Conservation (phyloP, 2,888 invertebrate genomes). For the Troides oblongomaculatus region DNA sequence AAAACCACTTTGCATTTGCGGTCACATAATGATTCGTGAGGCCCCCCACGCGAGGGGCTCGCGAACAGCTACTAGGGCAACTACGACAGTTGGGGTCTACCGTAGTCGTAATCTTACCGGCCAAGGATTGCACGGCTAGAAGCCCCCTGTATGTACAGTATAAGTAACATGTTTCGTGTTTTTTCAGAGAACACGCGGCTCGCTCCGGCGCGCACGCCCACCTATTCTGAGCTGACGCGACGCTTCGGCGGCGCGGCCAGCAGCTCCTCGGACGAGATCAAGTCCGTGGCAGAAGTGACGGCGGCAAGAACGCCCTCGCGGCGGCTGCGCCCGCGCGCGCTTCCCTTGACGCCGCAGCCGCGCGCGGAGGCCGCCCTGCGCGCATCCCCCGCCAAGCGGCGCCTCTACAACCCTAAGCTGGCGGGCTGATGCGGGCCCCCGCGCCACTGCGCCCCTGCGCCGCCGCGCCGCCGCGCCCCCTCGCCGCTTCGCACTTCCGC, state of each 20-base stretch:
- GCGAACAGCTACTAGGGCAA: not conserved
- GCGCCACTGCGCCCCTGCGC: too few relatives aligned
- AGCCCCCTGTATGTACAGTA: not conserved
- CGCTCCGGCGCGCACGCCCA: not conserved
- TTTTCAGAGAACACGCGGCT: not conserved
- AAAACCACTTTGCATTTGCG: not conserved
- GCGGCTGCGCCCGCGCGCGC: not conserved
- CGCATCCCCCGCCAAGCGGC: not conserved
- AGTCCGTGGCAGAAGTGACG: not conserved
- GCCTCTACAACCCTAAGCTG: slow-evolving; percentile 1
- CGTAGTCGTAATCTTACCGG: not conserved
- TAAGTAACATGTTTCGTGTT: not conserved
- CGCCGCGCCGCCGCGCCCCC: too few relatives aligned
- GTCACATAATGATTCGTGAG: not conserved
- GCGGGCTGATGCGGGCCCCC: not conserved
- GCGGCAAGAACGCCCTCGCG: not conserved
- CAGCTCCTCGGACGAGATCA: not conserved
- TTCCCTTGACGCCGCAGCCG: not conserved
- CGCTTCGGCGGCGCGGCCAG: not conserved
- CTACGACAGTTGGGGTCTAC: not conserved
- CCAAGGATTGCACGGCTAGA: not conserved
- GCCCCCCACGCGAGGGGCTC: not conserved
- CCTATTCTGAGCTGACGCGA: not conserved
- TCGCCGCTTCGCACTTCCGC: too few relatives aligned
- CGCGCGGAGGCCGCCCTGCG: not conserved